Base-by-base conservation (phyloP, 2,113 vertebrate species). In the Hydrochoerus hydrochaeris region DNA sequence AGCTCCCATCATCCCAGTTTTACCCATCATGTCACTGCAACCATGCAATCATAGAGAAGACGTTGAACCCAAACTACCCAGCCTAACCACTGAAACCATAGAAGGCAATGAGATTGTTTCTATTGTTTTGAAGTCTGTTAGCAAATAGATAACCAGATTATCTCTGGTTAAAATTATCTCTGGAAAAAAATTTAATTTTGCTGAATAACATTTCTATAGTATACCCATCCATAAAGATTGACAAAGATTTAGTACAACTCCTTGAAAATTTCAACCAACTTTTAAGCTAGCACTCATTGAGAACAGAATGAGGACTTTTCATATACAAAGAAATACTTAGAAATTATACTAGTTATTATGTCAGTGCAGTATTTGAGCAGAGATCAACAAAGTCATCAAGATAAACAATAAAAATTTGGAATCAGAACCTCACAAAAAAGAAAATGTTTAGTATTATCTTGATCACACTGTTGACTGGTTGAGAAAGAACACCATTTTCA, bases 381-480 rank as follows among this genome's bases (percentile, higher is more conserved):
- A 86, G 41, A 75, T 96, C 22, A 92, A 83, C 52, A 90, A 92
- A 71, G 80, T 93, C 35, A 44, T 46, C 22, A 85, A 86, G 52
- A 63, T 24, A 88, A 91, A 60, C 10, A 52, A 80, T 10, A 11
- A 85, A 49, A 35, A 57, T 12, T 3, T 57, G 44, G 2, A 35
- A 63, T 41, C 9, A 69, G 44, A 84, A 30, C 8, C 3, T 41
- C 12, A 49, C 1, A 65, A 65, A 73, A 13, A 32, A 19, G 3
- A 77, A 73, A 46, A 44, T 19, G 7, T 80, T 84, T 60, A 80
- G 16, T 88, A 30, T 58, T 4, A 52, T 77, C 22, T 57, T 10
- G 1, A 67, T 67, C 30, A 60, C 17, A 63, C 12, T 71, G 5
- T n/a, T 86, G 13, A 58, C n/a, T 81, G 20, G 69, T 49, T 73